Evolutionary conservation across 2,113 vertebrate genomes (phyloP).

Genomic region (Mesitornis unicolor): DNA sequence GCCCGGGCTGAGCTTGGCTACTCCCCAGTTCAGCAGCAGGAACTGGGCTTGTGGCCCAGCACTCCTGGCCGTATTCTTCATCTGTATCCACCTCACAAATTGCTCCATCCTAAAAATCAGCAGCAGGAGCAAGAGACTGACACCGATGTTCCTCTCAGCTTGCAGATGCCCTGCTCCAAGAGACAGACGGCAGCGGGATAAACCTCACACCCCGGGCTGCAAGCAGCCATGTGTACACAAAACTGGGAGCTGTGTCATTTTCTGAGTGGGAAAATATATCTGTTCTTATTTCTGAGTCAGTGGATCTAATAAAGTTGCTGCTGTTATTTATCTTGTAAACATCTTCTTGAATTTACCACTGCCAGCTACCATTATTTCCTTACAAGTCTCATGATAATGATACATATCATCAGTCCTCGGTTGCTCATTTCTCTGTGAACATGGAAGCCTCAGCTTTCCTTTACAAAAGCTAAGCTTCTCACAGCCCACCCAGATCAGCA

Average conservation of each 20-base stretch:
- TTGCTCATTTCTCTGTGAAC: background rate
- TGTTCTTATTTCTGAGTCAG: background rate
- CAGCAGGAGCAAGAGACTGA: background rate
- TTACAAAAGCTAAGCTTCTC: background rate
- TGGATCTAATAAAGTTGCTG: background rate
- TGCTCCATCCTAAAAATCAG: background rate
- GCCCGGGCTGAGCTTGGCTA: background rate
- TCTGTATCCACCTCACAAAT: background rate
- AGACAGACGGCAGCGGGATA: background rate
- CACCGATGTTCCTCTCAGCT: background rate
- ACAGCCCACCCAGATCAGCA: background rate
- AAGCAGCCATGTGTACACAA: background rate
- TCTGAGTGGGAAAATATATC: background rate
- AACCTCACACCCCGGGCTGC: background rate
- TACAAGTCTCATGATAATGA: background rate
- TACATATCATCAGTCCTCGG: background rate
- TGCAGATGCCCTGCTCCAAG: background rate
- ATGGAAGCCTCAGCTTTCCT: background rate
- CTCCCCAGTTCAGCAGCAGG: background rate
- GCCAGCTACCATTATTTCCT: slow-evolving; percentile 1
- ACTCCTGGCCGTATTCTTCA: background rate
- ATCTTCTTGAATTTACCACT: background rate
- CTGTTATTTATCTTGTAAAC: slow-evolving; percentile 39
- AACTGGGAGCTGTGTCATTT: background rate
- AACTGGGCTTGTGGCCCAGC: background rate